Base-by-base conservation (phyloP, 2,888 invertebrate genomes). In the Neoitamus cyanurus region DNA sequence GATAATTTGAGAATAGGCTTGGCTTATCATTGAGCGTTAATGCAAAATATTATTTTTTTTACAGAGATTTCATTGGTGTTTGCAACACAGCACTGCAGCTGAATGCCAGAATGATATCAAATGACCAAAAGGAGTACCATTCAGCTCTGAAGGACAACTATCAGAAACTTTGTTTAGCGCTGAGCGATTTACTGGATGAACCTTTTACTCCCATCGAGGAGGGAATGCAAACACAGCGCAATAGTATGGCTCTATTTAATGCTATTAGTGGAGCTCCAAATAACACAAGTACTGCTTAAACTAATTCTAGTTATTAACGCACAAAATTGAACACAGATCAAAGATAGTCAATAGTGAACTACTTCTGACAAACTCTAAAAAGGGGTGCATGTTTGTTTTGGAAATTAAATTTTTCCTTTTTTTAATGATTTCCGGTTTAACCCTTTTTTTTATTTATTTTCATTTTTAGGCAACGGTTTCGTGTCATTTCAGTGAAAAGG, bases 51-150 rank as follows among this genome's bases (percentile, higher is more conserved):
- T 20, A 2, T 83, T 86, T 85, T 86, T 83, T 87, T 92, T 92
- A 9, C 92, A 97, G 98, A 90, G 96, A 97, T 89, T 98, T 99
- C 92, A 94, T 98, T 87, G 95, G 95, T 86, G 95, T 98, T 70
- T 98, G 98, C 91, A 96, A 97, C 88, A 95, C 96, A 4, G 98
- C 98, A 0, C 92, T 99, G 58, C 96, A 97, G 89, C 93, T 98
- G 83, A 99, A 99, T 92, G 95, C 95, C 68, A 95, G 96, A 88
- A 94, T 98, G 87, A 97, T 99, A 88, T 94, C 95, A 86, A 93
- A 95, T 2, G 98, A 98, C 91, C 98, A 98, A 90, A 94, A 95
- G 80, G 96, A 98, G 87, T 99, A 99, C 90, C 99, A 99, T 89
- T 96, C 96, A 89, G 96, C 96, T 5, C 92, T 98, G 42, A 94